These are phyloP conservation scores for Actenoides hombroni DNA, from an alignment of 2,113 vertebrate genomes.

Conservation along the genomic window DNA sequence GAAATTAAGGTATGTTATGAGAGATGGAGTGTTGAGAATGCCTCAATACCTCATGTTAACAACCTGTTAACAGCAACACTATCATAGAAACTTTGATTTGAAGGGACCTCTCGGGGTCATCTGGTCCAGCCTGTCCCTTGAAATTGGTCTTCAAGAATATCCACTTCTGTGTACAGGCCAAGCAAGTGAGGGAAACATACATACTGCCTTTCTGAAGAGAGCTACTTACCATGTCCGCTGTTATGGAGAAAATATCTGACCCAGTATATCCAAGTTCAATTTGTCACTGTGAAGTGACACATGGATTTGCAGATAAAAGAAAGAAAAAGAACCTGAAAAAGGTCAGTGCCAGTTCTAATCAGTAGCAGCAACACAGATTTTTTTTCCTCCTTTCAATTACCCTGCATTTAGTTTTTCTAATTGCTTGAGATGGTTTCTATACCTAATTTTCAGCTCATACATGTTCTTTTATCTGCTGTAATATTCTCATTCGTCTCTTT, in stretches of 20 bases:
- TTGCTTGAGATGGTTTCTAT: not conserved
- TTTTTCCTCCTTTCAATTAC: not conserved
- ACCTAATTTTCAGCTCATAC: not conserved
- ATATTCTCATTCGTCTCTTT: not conserved
- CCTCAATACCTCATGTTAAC: not conserved
- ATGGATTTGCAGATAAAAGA: not conserved
- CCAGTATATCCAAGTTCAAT: not conserved
- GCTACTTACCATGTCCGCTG: not conserved
- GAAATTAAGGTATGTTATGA: not conserved
- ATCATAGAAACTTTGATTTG: not conserved
- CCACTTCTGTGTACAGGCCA: not conserved
- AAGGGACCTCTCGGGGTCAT: not conserved
- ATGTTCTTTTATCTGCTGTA: not conserved
- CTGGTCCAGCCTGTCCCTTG: not conserved
- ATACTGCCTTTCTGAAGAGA: not conserved
- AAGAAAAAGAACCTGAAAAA: not conserved
- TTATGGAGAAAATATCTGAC: not conserved
- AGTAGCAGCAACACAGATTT: not conserved
- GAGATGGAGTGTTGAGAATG: not conserved
- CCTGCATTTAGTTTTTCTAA: not conserved
- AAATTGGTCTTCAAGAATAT: not conserved
- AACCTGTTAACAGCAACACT: not conserved
- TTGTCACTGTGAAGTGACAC: not conserved
- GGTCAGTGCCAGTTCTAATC: not conserved
- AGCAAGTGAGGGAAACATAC: not conserved